phyloP scores from a whole-genome alignment of 1,140 invertebrate species.

The Aphidius ervi region DNA sequence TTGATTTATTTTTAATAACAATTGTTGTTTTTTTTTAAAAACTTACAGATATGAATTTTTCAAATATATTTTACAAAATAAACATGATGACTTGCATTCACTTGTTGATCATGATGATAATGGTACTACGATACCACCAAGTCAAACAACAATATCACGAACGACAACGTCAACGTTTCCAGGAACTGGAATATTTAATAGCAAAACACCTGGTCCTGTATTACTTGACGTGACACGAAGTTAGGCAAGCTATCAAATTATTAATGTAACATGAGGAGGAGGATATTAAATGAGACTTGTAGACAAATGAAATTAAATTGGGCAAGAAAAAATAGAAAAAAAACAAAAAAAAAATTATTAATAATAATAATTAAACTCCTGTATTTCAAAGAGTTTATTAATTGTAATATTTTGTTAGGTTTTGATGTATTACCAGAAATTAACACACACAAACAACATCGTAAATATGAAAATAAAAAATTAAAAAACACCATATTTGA shows the following conservation, averaged over 20 bases:
- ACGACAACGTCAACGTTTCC: constrained; percentile 39
- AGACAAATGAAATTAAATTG: constrained; percentile 24
- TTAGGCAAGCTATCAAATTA: constrained; percentile 32
- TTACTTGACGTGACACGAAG: constrained; percentile 47
- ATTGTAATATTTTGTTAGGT: constrained; percentile 37
- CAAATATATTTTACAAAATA: constrained; percentile 60
- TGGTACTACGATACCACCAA: constrained; percentile 23
- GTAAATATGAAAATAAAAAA: neutral
- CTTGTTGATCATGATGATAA: constrained; percentile 25
- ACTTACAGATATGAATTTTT: constrained; percentile 63
- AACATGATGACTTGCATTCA: constrained; percentile 27
- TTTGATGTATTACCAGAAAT: constrained; percentile 18
- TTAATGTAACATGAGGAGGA: neutral
- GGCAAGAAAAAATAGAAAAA: constrained; percentile 1
- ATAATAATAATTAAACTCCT: constrained; percentile 30
- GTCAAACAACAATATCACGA: constrained; percentile 21
- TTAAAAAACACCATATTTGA: constrained; percentile 27
- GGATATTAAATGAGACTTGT: constrained; percentile 20
- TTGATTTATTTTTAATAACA: no score
- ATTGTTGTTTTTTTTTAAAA: neutral
- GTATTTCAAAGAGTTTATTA: constrained; percentile 42
- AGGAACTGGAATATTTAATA: constrained; percentile 46
- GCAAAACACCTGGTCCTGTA: constrained; percentile 42
- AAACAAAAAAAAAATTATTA: neutral
- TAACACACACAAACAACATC: constrained; percentile 16